Base-by-base conservation (phyloP, 1,140 invertebrate species). In the Diorhabda carinulata region DNA sequence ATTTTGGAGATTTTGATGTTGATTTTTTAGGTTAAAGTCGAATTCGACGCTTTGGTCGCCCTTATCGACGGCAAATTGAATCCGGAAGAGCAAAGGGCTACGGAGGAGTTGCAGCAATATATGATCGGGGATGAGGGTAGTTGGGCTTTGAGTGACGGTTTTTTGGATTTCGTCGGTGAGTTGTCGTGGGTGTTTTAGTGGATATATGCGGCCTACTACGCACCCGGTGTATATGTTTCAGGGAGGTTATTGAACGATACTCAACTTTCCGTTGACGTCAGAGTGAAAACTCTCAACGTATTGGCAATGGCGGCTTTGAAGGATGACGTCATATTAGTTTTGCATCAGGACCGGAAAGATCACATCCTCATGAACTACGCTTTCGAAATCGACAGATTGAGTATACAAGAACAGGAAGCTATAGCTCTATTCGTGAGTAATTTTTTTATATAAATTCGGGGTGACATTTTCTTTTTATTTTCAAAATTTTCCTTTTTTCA, bases 301-400 rank as follows among this genome's bases (percentile, higher is more conserved):
- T 81, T 93, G 70, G 88, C 89, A 8, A 86, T 86, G 63, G 91
- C 91, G 1, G 92, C 92, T 5, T 83, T 95, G 4, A 94, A 94
- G 75, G 94, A 97, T 73, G 95, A 97, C 80, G 89, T 96, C 61
- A 93, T 96, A 77, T 85, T 97, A 42, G 82, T 97, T 63, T 81
- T 97, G 66, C 95, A 97, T 82, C 94, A 96, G 82, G 95, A 97
- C 81, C 85, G 94, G 68, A 85, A 90, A 65, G 92, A 94, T 73
- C 95, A 97, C 80, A 88, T 92, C 57, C 85, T 97, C 58, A 96
- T 97, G 91, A 93, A 93, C 80, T 96, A 92, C 80, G 92, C 93
- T 10, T 89, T 90, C 77, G 88, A 90, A 76, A 89, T 97, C 70
- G 95, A 97, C 79, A 84, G 87, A 74, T 84, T 92, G 73, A 86